Evolutionary conservation across 2,113 vertebrate genomes (phyloP).

Genomic region (Onychostoma macrolepis): DNA sequence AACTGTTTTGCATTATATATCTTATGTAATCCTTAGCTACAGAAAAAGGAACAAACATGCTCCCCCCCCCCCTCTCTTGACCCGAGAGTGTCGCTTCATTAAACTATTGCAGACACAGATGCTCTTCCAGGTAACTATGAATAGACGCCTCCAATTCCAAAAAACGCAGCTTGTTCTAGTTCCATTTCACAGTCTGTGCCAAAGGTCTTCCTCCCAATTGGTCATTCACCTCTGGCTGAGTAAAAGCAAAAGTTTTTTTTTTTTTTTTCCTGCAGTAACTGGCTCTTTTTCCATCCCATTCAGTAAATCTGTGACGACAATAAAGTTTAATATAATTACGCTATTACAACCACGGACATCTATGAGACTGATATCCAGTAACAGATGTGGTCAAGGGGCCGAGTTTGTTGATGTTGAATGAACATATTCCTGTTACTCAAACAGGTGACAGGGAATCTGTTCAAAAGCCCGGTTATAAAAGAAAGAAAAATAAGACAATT

Average conservation of each 20-base stretch:
- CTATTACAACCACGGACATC: background rate
- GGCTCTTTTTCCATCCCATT: background rate
- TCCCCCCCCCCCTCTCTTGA: background rate
- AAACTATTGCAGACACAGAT: constrained; percentile 10
- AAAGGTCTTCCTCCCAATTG: constrained; percentile 41
- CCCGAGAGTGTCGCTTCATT: background rate
- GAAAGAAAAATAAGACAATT: background rate
- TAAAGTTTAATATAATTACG: background rate
- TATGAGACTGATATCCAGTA: background rate
- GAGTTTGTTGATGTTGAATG: background rate
- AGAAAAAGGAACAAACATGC: background rate
- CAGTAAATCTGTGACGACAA: constrained; percentile 1
- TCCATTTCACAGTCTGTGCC: constrained; percentile 38
- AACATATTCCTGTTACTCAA: background rate
- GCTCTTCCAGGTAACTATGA: constrained; percentile 30
- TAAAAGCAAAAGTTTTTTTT: constrained; percentile 6
- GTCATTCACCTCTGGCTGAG: constrained; percentile 46
- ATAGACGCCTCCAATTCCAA: constrained; percentile 31
- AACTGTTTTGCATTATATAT: constrained; percentile 4
- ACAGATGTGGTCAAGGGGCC: background rate
- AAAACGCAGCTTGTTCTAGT: constrained; percentile 48
- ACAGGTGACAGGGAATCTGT: background rate
- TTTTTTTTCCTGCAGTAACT: background rate
- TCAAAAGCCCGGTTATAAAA: background rate
- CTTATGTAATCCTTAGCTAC: background rate